Evolutionary conservation across 2,113 vertebrate genomes (phyloP), one percentile per base, ranked within the genome.

Genomic region (Pipa parva): DNA sequence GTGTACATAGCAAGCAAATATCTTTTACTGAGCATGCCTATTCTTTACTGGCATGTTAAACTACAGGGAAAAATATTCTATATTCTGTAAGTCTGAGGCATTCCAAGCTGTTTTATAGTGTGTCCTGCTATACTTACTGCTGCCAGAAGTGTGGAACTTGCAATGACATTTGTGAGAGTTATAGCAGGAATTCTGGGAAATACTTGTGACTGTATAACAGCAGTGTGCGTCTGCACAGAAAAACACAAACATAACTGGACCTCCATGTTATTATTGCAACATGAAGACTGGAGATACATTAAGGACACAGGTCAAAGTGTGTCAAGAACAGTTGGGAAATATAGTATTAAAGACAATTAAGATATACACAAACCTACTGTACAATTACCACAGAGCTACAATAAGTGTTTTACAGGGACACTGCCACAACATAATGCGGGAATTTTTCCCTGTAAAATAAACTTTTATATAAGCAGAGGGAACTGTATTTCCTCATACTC

Each of bases 141-240:
- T 54, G 31, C 66, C 52, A 48, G 29, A 48, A 26, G 37, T 45
- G 66, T 13, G 58, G 48, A 52, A 45, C 31, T 61, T 61, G 66
- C 54, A 70, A 61, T 70, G 66, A 87, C 83, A 78, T 81, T 84
- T 68, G 85, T 88, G 78, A 88, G 77, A 75, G 63, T 86, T 79
- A 87, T 81, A 80, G 77, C 80, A 75, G 87, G 86, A 79, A 88
- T 84, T 75, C 80, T 76, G 76, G 85, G 76, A 76, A 80, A 86
- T 83, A 80, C 73, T 57, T 80, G 79, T 73, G 76, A 73, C 76
- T 77, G 55, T 26, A 78, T 86, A 83, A 86, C 75, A 77, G 77
- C 79, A 77, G 74, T 79, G 77, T 79, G 76, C 67, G 87, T 88
- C 88, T 90, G 82, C 84, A 85, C 76, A 84, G 81, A 86, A 84